These are phyloP conservation scores for Microchrysa polita DNA, from an alignment of 2,888 invertebrate genomes.

Conservation along the genomic window DNA sequence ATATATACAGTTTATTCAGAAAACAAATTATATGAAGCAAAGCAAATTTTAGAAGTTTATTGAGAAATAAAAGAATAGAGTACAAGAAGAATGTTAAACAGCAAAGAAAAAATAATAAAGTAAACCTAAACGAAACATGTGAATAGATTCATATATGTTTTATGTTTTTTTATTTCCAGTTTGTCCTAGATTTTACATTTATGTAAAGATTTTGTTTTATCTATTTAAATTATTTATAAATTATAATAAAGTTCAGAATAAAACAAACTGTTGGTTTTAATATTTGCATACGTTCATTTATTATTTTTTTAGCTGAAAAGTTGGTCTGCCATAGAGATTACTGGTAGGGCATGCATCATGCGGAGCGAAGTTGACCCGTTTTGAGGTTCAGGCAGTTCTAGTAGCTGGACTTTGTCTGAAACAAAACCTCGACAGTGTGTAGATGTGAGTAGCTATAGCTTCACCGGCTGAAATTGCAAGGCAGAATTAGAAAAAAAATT, in stretches of 20 bases:
- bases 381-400: no score
- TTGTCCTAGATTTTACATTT: conserved; percentile 31
- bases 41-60: neutral
- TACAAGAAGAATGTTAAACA: conserved; percentile 23
- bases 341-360: no score
- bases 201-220: conserved; percentile 35
- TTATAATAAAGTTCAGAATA: neutral
- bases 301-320: no score
- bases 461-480: no score
- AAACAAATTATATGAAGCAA: neutral
- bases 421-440: no score
- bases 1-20: neutral
- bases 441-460: no score
- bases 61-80: conserved; percentile 16
- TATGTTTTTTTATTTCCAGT: neutral
- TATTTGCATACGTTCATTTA: no score
- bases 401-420: no score
- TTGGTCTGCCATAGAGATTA: no score
- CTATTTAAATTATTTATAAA: conserved; percentile 42
- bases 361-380: no score
- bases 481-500: no score
- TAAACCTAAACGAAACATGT: conserved; percentile 19
- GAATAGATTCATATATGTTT: conserved; percentile 8
- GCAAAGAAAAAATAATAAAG: neutral
- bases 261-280: neutral